Evolutionary conservation across 2,888 invertebrate species (phyloP).

Genomic region (Thumatha senex): DNA sequence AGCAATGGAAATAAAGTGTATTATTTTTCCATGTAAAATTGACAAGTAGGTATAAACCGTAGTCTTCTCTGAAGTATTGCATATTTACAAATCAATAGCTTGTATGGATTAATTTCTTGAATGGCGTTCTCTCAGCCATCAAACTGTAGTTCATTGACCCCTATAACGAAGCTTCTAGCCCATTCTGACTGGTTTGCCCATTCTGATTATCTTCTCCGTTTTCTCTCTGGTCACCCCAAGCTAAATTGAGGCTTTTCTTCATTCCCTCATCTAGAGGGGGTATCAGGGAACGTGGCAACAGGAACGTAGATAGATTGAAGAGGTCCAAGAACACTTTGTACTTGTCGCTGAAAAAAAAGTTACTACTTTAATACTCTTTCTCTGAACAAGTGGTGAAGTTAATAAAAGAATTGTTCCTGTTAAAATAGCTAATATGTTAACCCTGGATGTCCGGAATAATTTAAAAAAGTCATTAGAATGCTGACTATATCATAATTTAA

Average conservation of each 20-base stretch:
- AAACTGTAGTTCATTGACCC: neutral
- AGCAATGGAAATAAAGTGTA: too few relatives aligned
- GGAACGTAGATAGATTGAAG: conserved; percentile 98
- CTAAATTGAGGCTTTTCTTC: conserved; percentile 88
- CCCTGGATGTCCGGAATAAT: too few relatives aligned
- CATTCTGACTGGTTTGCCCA: conserved; percentile 8
- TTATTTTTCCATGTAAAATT: too few relatives aligned
- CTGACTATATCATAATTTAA: too few relatives aligned
- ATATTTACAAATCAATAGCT: too few relatives aligned
- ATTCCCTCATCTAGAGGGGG: conserved; percentile 94
- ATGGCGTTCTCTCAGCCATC: too few relatives aligned
- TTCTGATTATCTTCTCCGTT: conserved; percentile 22
- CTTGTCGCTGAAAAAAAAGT: conserved; percentile 89
- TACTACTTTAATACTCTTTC: neutral
- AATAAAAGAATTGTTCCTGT: too few relatives aligned
- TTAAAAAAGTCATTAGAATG: too few relatives aligned
- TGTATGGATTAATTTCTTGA: too few relatives aligned
- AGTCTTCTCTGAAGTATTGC: too few relatives aligned
- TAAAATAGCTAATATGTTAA: too few relatives aligned
- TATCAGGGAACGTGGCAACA: conserved; percentile 95
- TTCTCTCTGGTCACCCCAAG: conserved; percentile 71
- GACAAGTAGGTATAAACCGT: too few relatives aligned
- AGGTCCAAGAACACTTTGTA: conserved; percentile 99
- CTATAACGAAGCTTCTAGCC: conserved; percentile 49
- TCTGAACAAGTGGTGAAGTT: neutral